Evolutionary conservation across 2,888 invertebrate genomes (phyloP).

Genomic region (Eurois occulta): DNA sequence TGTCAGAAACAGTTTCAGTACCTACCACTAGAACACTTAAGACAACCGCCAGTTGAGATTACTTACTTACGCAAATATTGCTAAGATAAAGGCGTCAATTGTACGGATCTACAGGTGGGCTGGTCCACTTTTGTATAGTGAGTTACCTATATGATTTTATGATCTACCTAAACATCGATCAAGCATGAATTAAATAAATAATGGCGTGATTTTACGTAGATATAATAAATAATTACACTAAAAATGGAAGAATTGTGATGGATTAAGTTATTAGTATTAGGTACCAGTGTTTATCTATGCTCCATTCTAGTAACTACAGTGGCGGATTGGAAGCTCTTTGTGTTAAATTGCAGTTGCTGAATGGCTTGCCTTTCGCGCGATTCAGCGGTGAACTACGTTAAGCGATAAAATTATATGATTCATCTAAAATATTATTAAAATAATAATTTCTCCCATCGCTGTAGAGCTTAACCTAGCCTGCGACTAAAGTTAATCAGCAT

Average conservation of each 20-base stretch:
- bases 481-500: conserved; percentile 2
- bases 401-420: background rate
- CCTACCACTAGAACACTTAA: background rate
- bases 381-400: background rate
- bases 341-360: background rate
- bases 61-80: background rate
- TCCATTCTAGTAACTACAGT: conserved; percentile 20
- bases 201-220: background rate
- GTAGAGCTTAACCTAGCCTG: background rate
- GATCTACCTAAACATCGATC: background rate
- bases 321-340: conserved; percentile 34
- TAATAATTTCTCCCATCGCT: background rate
- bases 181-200: background rate
- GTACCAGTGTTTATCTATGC: background rate
- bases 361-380: background rate
- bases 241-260: conserved; percentile 26
- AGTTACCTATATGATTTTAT: background rate
- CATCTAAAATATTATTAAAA: background rate
- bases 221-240: background rate
- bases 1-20: too few species aligned
- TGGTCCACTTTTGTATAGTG: background rate
- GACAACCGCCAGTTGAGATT: background rate
- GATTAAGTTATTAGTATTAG: too few species aligned
- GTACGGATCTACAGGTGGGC: background rate
- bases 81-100: background rate